Conservation (phyloP, 2,888 invertebrate species). For the Sinelater perroti region DNA sequence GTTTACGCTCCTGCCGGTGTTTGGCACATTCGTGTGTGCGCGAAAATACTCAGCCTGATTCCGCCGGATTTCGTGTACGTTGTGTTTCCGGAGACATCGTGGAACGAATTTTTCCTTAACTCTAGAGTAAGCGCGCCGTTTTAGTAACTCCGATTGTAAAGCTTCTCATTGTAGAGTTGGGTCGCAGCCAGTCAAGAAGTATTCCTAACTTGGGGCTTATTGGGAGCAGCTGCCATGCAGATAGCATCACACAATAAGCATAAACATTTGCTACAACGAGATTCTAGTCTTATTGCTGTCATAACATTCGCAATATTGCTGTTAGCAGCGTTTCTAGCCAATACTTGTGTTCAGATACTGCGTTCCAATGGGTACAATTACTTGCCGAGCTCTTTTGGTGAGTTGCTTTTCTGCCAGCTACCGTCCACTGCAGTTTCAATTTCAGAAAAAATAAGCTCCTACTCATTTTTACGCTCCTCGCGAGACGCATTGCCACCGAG, state of each 20-base stretch:
- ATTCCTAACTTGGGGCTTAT: constrained; percentile 87
- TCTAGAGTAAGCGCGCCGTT: constrained; percentile 68
- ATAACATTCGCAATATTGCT: constrained; percentile 79
- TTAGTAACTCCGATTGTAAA: constrained; percentile 40
- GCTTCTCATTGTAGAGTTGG: constrained; percentile 74
- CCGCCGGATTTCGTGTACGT: constrained; percentile 72
- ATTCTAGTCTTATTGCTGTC: constrained; percentile 73
- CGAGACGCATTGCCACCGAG: constrained; percentile 71
- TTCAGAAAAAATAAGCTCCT: constrained; percentile 76
- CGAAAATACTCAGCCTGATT: constrained; percentile 77
- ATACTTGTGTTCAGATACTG: constrained; percentile 82
- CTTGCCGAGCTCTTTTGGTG: constrained; percentile 87
- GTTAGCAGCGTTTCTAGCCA: constrained; percentile 81
- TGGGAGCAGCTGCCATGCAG: constrained; percentile 84
- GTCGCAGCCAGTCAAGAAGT: constrained; percentile 88
- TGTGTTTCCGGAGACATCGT: constrained; percentile 81
- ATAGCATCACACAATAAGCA: constrained; percentile 78
- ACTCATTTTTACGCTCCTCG: constrained; percentile 73
- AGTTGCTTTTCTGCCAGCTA: constrained; percentile 51
- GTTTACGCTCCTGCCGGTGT: constrained; percentile 79
- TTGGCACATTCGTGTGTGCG: constrained; percentile 78
- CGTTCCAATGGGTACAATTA: constrained; percentile 78
- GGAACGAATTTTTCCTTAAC: constrained; percentile 86
- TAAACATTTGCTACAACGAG: constrained; percentile 69
- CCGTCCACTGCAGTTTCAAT: constrained; percentile 5